phyloP scores from a whole-genome alignment of 1,140 invertebrate species.

The Drosophila simulans region DNA sequence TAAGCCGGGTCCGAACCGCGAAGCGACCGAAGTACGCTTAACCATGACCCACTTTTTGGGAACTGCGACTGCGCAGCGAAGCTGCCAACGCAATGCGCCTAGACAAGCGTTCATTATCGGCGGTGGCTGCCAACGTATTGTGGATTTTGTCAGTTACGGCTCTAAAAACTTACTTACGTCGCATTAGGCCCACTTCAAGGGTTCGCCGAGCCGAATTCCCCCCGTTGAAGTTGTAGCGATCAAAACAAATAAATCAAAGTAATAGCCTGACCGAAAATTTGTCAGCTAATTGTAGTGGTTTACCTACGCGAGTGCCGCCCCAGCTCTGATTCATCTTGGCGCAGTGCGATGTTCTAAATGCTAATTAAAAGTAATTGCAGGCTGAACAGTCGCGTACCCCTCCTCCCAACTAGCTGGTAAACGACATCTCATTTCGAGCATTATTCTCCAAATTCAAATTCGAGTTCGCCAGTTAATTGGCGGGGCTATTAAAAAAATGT shows the following conservation, averaged over 20 bases:
- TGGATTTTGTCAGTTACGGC: slow-evolving; percentile 33
- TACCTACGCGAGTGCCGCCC: slow-evolving; percentile 19
- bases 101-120: slow-evolving; percentile 53
- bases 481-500: slow-evolving; percentile 65
- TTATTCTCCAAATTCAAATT: slow-evolving; percentile 49
- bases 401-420: slow-evolving; percentile 27
- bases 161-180: slow-evolving; percentile 10
- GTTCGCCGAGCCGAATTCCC: slow-evolving; percentile 20
- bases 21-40: slow-evolving; percentile 73
- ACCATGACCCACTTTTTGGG: slow-evolving; percentile 73
- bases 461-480: slow-evolving; percentile 62
- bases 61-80: slow-evolving; percentile 13
- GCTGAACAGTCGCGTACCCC: slow-evolving; percentile 13
- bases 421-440: slow-evolving; percentile 60
- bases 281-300: slow-evolving; percentile 24
- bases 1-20: slow-evolving; percentile 31
- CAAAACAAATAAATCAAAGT: slow-evolving; percentile 42
- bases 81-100: slow-evolving; percentile 49
- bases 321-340: slow-evolving; percentile 36
- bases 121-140: slow-evolving; percentile 22
- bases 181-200: slow-evolving; percentile 28
- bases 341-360: slow-evolving; percentile 58
- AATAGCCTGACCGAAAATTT: slow-evolving; percentile 24
- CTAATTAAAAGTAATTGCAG: slow-evolving; percentile 70
- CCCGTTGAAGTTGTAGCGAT: neutral